Evolutionary conservation across 2,113 vertebrate species (phyloP).

Genomic region (Boulengeromyrus knoepffleri): DNA sequence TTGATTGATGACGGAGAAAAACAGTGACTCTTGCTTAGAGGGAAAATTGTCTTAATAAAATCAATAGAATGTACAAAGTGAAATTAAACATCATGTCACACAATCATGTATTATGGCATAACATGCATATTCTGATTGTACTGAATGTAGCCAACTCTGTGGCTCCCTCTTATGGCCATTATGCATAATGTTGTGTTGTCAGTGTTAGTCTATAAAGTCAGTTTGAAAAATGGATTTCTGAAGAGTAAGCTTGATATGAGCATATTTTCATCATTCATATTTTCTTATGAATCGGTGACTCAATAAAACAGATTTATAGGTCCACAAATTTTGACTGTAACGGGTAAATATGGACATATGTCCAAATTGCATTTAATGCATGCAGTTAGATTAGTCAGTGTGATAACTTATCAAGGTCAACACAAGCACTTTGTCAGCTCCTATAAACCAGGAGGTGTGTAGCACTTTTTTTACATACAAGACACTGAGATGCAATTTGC

Average conservation of each 20-base stretch:
- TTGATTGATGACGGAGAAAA: not conserved
- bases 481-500: not conserved
- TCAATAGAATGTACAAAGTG: slow-evolving; percentile 5
- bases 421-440: not conserved
- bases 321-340: not conserved
- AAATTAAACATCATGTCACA: slow-evolving; percentile 4
- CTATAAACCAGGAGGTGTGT: not conserved
- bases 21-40: not conserved
- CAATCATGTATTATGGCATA: not conserved
- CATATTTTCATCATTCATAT: not conserved
- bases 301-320: not conserved
- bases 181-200: not conserved
- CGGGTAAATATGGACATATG: not conserved
- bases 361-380: not conserved
- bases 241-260: not conserved
- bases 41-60: slow-evolving; percentile 7
- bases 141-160: not conserved
- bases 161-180: slow-evolving; percentile 15
- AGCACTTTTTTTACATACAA: not conserved
- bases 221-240: not conserved
- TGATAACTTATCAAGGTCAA: not conserved
- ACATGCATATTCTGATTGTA: not conserved
- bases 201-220: not conserved
- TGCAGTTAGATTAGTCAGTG: not conserved
- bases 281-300: not conserved